Conservation (phyloP, 2,113 vertebrate species). For the Chrysemys picta region DNA sequence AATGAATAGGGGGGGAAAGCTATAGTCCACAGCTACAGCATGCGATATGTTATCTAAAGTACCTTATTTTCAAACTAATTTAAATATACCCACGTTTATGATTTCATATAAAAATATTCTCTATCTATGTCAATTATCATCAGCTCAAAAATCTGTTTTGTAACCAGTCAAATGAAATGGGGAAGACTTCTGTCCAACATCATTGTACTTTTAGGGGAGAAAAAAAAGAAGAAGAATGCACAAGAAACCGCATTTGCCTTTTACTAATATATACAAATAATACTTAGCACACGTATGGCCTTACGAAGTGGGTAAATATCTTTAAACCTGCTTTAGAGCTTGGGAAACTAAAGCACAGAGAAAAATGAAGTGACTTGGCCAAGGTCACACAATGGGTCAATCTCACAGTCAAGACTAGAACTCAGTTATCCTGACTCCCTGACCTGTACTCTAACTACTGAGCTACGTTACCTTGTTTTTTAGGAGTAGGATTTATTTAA, state of each 20-base stretch:
- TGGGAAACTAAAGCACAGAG: not conserved
- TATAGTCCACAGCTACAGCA: not conserved
- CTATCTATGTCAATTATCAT: not conserved
- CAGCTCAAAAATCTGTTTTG: not conserved
- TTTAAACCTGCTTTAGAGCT: accelerated
- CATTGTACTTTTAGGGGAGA: not conserved
- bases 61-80: not conserved
- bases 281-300: accelerated
- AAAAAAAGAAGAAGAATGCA: accelerated
- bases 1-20: not conserved
- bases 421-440: accelerated
- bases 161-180: not conserved
- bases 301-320: not conserved
- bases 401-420: accelerated
- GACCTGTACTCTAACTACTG: accelerated
- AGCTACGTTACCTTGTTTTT: not conserved
- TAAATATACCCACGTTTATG: not conserved
- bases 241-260: not conserved
- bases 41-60: not conserved
- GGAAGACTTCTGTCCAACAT: not conserved
- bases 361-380: accelerated
- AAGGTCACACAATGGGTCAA: not conserved
- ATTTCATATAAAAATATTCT: not conserved
- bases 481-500: accelerated
- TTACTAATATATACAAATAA: not conserved